phyloP scores from a whole-genome alignment of 2,113 vertebrate species.

The Oreochromis spilurus region DNA sequence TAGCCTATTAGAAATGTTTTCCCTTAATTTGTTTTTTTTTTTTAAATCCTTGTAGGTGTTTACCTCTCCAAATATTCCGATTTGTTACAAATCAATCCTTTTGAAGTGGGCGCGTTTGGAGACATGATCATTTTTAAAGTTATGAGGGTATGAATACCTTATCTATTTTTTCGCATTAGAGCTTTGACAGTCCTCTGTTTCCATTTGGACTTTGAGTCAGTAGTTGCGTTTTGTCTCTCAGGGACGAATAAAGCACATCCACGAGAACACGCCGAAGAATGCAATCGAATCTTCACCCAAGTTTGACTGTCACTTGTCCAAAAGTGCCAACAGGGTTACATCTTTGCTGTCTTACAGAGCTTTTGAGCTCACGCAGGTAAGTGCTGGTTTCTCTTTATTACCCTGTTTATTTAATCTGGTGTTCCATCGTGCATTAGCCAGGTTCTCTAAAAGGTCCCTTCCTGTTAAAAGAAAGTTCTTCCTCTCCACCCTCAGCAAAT shows the following conservation, averaged over 20 bases:
- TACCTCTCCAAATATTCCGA: slow-evolving; percentile 91
- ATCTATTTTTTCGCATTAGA: not conserved
- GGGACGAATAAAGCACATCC: slow-evolving; percentile 89
- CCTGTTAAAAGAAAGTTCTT: not conserved
- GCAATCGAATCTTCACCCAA: slow-evolving; percentile 84
- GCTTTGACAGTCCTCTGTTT: not conserved
- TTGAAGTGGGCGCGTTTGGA: slow-evolving; percentile 82
- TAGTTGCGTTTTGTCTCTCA: slow-evolving; percentile 44
- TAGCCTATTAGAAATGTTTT: not conserved
- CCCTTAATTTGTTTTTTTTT: not conserved
- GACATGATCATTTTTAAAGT: slow-evolving; percentile 94
- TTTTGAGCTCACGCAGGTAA: slow-evolving; percentile 94
- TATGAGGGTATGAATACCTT: slow-evolving; percentile 82
- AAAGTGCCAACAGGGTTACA: slow-evolving; percentile 84
- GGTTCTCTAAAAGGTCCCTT: not conserved
- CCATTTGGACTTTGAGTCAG: not conserved
- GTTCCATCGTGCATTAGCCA: not conserved
- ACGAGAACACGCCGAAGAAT: slow-evolving; percentile 81
- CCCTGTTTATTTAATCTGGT: not conserved
- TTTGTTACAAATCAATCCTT: slow-evolving; percentile 90
- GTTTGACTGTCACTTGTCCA: slow-evolving; percentile 90
- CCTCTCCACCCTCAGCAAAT: not conserved
- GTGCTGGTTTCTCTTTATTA: not conserved
- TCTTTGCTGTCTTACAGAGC: slow-evolving; percentile 88
- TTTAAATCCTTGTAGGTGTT: slow-evolving; percentile 75